A percentile compares a stretch with the other conserved stretches of the same genome.
Conservation (phyloP, 2,888 invertebrate species). For the Alcis repandata region DNA sequence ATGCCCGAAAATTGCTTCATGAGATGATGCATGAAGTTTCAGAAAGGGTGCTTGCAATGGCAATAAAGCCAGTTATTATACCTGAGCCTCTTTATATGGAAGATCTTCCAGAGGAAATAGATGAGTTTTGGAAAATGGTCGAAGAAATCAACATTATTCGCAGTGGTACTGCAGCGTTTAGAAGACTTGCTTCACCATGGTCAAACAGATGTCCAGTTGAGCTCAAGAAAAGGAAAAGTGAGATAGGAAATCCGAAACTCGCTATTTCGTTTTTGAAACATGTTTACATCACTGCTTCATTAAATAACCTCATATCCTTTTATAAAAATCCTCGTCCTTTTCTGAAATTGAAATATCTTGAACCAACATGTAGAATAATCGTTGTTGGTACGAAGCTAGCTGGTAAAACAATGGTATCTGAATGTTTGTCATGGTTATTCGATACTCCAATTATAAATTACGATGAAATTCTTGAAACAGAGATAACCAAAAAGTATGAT, state of each 20-base stretch:
- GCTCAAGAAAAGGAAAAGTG: conserved; percentile 82
- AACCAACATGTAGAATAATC: conserved; percentile 86
- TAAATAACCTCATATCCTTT: conserved; percentile 83
- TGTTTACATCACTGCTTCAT: conserved; percentile 86
- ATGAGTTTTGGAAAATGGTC: conserved; percentile 76
- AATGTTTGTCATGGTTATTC: conserved; percentile 84
- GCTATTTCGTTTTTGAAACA: conserved; percentile 88
- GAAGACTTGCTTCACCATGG: conserved; percentile 85
- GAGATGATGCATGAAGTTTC: conserved; percentile 82
- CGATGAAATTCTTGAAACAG: conserved; percentile 55
- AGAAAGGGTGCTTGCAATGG: conserved; percentile 69
- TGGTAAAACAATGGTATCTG: conserved; percentile 87
- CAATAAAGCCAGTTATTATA: conserved; percentile 68
- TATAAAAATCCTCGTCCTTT: conserved; percentile 88
- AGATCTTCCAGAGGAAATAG: conserved; percentile 69
- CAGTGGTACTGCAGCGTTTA: conserved; percentile 64
- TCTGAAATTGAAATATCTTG: conserved; percentile 85
- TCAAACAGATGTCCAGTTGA: conserved; percentile 88
- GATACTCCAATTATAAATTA: conserved; percentile 79
- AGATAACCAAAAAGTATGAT: conserved; percentile 66
- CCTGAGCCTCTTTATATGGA: conserved; percentile 75
- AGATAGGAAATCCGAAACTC: conserved; percentile 82
- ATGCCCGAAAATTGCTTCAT: conserved; percentile 80
- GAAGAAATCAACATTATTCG: conserved; percentile 63
- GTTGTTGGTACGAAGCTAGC: conserved; percentile 87